A percentile compares a stretch with the other conserved stretches of the same genome.
These are phyloP conservation scores for Xestia sexstrigata DNA, from an alignment of 2,888 invertebrate genomes.

Conservation along the genomic window DNA sequence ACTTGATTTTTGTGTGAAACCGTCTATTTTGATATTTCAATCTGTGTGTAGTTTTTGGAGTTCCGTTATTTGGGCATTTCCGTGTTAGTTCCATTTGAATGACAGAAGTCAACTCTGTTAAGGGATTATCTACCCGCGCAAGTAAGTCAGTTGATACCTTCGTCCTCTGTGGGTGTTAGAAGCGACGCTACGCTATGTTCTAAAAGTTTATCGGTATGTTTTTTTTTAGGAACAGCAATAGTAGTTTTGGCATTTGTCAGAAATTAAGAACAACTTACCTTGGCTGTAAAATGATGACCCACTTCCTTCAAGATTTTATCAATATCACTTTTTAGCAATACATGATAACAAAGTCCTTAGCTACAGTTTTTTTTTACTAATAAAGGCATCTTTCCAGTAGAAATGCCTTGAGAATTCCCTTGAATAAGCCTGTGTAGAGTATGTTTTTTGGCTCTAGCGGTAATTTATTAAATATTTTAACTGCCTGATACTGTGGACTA, in stretches of 20 bases:
- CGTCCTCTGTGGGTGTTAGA: not conserved
- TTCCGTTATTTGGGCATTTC: slow-evolving; percentile 38
- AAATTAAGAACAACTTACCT: not conserved
- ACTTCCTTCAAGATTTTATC: not conserved
- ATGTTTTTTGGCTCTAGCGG: too few species aligned
- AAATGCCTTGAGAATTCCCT: too few species aligned
- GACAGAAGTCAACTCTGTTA: slow-evolving; percentile 47
- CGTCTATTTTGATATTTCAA: slow-evolving; percentile 65
- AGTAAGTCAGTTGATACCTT: not conserved
- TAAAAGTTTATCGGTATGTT: not conserved
- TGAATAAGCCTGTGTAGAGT: too few species aligned
- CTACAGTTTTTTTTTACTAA: too few species aligned
- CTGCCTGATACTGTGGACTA: too few species aligned
- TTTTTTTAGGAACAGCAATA: not conserved
- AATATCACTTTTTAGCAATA: not conserved
- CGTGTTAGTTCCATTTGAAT: slow-evolving; percentile 43
- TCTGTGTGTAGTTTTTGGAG: slow-evolving; percentile 41
- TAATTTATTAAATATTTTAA: too few species aligned
- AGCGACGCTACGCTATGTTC: not conserved
- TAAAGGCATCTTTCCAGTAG: too few species aligned
- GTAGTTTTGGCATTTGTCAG: not conserved
- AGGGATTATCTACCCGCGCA: slow-evolving; percentile 47
- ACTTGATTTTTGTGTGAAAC: slow-evolving; percentile 63
- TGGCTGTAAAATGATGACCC: not conserved
- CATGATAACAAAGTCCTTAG: not conserved